Evolutionary conservation across 2,888 invertebrate genomes (phyloP), one percentile per base, ranked within the genome.

Genomic region (Epistrophe eligans): DNA sequence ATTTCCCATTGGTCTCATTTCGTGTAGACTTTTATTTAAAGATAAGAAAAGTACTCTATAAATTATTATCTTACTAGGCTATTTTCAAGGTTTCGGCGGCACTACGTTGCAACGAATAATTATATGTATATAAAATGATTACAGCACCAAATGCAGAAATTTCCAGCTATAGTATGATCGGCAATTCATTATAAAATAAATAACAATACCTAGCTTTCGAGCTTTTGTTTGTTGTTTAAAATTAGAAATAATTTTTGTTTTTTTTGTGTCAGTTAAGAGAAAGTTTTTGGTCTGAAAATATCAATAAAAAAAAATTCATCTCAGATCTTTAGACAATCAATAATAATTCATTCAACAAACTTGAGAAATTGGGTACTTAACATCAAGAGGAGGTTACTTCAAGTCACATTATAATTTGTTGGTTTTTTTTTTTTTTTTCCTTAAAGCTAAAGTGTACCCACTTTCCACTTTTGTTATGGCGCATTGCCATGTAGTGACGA

Each of bases 351-450:
- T 48, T 64, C 28, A 45, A n/a, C 28, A 28, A 24, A 45, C 64
- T 64, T 66, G 66, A 66, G 28, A 45, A 24, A 66, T 66, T 66
- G 66, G 48, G 66, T 71, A 64, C 70, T 28, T 57, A 72, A 48
- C 57, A 32, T 50, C 67, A 11, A 50, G 19, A 76, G 79, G 71
- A 76, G 79, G 84, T 84, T 76, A 80, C 60, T 79, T 17, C 45
- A 58, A 76, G 71, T 79, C 76, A 76, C 64, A 32, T 45, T 58
- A 17, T 24, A 24, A 24, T 24, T 24, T 24, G 24, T 15, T 35
- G 4, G 4, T 35, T 35, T 17, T 58, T 57, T n/a, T 57, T 58
- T 58, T 58, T 32, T 57, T 28, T 55, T 55, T 8, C 28, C n/a
- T 0, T 28, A 32, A 64, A n/a, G 64, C 45, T 48, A 28, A 55